These are phyloP conservation scores for Columbina picui DNA, from an alignment of 2,113 vertebrate species.

Conservation along the genomic window DNA sequence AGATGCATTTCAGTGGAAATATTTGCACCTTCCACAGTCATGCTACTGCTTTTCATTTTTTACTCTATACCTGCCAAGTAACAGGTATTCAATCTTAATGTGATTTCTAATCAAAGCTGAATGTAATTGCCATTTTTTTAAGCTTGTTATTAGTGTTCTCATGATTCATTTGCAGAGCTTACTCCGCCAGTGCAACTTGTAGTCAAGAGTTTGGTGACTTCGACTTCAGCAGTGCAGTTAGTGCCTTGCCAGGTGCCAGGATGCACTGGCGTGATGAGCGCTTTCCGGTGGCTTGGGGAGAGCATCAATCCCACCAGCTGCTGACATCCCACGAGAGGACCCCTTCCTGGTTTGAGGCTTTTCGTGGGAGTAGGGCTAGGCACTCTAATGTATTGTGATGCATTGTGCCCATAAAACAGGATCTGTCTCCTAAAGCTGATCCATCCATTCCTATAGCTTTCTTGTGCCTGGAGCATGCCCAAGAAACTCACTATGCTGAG, in stretches of 20 bases:
- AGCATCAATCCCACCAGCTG: not conserved
- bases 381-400: not conserved
- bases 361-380: not conserved
- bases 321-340: not conserved
- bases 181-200: not conserved
- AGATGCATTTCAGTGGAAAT: not conserved
- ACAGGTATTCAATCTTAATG: not conserved
- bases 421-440: not conserved
- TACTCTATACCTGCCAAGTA: not conserved
- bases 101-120: not conserved
- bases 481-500: not conserved
- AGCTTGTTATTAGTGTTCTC: not conserved
- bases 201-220: not conserved
- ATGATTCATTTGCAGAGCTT: not conserved
- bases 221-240: not conserved
- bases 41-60: not conserved
- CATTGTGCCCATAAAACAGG: not conserved
- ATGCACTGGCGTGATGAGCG: not conserved
- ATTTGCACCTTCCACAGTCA: not conserved
- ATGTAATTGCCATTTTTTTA: not conserved
- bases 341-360: not conserved
- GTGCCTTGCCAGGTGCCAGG: not conserved
- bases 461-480: not conserved
- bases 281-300: not conserved
- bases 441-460: not conserved